Evolutionary conservation across 2,113 vertebrate genomes (phyloP).

Genomic region (Chloroceryle aenea): DNA sequence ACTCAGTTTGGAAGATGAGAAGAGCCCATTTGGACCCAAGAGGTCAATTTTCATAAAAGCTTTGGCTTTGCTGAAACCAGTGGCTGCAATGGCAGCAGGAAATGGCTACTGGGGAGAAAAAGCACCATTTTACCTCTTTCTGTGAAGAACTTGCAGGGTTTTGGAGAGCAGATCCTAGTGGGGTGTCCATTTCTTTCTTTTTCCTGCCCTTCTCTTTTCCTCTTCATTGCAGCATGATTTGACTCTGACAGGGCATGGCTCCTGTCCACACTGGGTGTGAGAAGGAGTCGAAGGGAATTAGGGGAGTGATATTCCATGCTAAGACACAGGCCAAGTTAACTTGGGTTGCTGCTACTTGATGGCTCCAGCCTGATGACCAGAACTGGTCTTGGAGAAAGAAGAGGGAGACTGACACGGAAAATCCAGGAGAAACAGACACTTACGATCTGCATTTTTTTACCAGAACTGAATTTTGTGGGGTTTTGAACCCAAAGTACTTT

Average conservation of each 20-base stretch:
- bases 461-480: not conserved
- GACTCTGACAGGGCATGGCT: fast-evolving
- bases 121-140: not conserved
- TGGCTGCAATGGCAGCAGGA: not conserved
- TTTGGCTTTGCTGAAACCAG: fast-evolving
- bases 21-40: not conserved
- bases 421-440: not conserved
- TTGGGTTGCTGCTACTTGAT: not conserved
- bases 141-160: not conserved
- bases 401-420: not conserved
- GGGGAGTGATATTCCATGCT: not conserved
- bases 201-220: not conserved
- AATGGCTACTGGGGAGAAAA: not conserved
- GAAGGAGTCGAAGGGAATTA: not conserved
- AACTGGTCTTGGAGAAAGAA: not conserved
- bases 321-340: not conserved
- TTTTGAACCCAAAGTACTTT: not conserved
- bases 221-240: not conserved
- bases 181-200: not conserved
- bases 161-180: not conserved
- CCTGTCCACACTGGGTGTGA: not conserved
- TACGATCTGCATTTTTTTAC: not conserved
- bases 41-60: not conserved
- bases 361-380: not conserved
- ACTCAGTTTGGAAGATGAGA: not conserved